Evolutionary conservation across 2,888 invertebrate genomes (phyloP).

Genomic region (Drosophila pseudotalamancana): DNA sequence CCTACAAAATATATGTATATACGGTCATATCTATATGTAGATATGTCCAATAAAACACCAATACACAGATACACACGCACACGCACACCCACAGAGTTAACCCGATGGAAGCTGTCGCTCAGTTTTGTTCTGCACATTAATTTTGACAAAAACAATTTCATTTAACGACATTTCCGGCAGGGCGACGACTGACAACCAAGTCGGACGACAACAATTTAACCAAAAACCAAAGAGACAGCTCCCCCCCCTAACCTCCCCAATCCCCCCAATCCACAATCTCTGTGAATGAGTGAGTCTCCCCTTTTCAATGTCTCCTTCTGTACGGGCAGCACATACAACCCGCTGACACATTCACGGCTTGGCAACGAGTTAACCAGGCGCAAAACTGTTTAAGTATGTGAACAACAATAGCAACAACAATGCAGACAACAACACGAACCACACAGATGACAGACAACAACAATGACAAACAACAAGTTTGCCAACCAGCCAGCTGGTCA

Average conservation of each 20-base stretch:
- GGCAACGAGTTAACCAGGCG: constrained; percentile 68
- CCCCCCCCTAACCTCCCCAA: too few species aligned
- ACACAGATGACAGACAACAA: constrained; percentile 24
- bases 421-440: constrained; percentile 36
- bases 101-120: constrained; percentile 44
- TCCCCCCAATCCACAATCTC: background rate
- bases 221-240: constrained; percentile 23
- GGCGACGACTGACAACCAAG: constrained; percentile 27
- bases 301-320: background rate
- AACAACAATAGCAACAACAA: constrained; percentile 44
- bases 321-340: background rate
- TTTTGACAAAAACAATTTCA: constrained; percentile 74
- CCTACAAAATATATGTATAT: constrained; percentile 18
- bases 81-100: constrained; percentile 55
- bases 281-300: background rate
- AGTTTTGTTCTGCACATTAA: constrained; percentile 61
- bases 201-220: constrained; percentile 22
- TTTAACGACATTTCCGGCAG: constrained; percentile 73
- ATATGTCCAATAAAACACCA: constrained; percentile 12
- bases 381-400: constrained; percentile 70
- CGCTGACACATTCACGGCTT: constrained; percentile 32
- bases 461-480: constrained; percentile 13
- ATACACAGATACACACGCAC: background rate
- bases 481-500: constrained; percentile 45
- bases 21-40: constrained; percentile 17